Evolutionary conservation across 2,888 invertebrate genomes (phyloP), one percentile per base, ranked within the genome.

Genomic region (Ceraclea dissimilis): DNA sequence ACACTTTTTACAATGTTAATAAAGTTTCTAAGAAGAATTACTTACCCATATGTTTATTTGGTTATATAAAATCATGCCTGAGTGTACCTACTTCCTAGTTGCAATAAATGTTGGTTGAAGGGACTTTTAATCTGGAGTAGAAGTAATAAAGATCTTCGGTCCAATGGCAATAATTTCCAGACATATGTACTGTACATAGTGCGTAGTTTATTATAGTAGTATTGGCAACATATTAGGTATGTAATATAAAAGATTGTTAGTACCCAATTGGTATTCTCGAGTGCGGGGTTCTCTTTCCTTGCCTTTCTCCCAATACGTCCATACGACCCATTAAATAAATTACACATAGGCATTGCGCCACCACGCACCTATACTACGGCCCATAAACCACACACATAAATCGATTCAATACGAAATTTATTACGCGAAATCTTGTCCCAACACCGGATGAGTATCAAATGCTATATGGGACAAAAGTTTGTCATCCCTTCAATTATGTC

Each of bases 381-480:
- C 22, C 39, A 43, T 52, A 43, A 33, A 43, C 54, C 54, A 46
- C 54, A 49, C 53, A 33, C 53, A 48, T 47, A 54, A 54, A 54
- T 54, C 53, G 53, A 54, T 54, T 34, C 39, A 11, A 17, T 54
- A 17, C 33, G 53, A 39, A 48, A 54, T 54, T 49, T 54, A 54
- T 49, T 17, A 54, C 48, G 54, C 54, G 22, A 49, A 54, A 54
- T 53, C 49, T 54, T 49, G 49, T 39, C 16, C 33, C 39, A 52
- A 52, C 46, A 52, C 34, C 49, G 54, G 54, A 39, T 49, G 49
- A 54, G 49, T 49, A 20, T 54, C 31, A 17, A 13, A 39, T 39
- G 13, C 39, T 39, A 54, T 49, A 49, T 39, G 20, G 39, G 54
- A 22, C 34, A 17, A 21, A 49, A 21, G 26, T 13, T 39, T 39